Conservation (phyloP, 2,113 vertebrate species). For the Hydrochoerus hydrochaeris region DNA sequence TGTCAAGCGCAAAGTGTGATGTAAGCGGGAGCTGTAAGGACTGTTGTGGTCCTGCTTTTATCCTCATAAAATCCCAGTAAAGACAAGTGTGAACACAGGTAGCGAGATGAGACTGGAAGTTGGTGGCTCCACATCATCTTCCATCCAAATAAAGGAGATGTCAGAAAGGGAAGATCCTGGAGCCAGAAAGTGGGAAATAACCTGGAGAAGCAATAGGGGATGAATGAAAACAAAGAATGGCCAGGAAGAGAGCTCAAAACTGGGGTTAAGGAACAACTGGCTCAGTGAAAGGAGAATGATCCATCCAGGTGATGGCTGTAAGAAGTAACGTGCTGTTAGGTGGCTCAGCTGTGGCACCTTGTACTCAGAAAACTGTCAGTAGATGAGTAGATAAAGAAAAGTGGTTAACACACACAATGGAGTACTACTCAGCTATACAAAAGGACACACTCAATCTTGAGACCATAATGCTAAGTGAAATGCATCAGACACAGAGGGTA, state of each 20-base stretch:
- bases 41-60: background rate
- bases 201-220: background rate
- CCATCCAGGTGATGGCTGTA: background rate
- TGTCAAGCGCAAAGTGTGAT: background rate
- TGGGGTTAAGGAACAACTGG: background rate
- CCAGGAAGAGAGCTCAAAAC: background rate
- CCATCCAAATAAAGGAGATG: background rate
- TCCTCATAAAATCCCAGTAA: background rate
- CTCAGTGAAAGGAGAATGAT: background rate
- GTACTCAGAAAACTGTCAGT: background rate
- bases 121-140: background rate
- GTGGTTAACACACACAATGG: background rate
- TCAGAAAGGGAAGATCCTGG: background rate
- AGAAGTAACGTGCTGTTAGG: background rate
- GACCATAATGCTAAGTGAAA: background rate
- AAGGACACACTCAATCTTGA: background rate
- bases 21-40: conserved; percentile 2
- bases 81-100: background rate
- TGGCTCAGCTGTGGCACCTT: background rate
- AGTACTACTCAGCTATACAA: background rate
- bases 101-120: background rate
- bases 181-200: background rate
- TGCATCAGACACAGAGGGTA: background rate
- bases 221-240: background rate
- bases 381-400: background rate